These are phyloP conservation scores for Cettia cetti DNA, from an alignment of 2,113 vertebrate genomes.

Conservation along the genomic window DNA sequence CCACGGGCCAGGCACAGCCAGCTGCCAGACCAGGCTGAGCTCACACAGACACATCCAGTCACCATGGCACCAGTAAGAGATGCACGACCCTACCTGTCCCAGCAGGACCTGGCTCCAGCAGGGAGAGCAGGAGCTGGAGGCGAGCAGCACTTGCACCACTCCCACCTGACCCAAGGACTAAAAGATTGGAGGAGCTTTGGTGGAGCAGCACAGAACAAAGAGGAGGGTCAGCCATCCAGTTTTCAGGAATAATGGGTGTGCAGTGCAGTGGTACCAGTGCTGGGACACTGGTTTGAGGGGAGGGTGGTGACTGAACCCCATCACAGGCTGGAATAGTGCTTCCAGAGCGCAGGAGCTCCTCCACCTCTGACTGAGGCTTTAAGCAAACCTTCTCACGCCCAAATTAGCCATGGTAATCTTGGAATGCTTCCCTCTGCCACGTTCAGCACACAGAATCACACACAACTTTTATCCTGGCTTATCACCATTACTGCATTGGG, in stretches of 20 bases:
- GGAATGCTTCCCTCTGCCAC: not conserved
- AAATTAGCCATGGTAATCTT: not conserved
- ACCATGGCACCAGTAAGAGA: fast-evolving
- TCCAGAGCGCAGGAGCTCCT: not conserved
- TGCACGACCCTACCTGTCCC: not conserved
- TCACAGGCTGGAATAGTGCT: not conserved
- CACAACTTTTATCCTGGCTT: not conserved
- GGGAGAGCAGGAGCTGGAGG: not conserved
- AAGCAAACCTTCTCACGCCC: not conserved
- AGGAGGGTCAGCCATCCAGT: not conserved
- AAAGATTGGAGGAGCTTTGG: not conserved
- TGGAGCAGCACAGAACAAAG: not conserved
- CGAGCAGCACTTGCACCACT: not conserved
- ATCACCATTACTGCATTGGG: not conserved
- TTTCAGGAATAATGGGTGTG: not conserved
- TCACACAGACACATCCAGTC: not conserved
- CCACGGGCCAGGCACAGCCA: not conserved
- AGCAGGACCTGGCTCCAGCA: not conserved
- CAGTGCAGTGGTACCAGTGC: fast-evolving
- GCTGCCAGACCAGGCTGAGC: not conserved
- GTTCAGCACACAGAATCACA: fast-evolving
- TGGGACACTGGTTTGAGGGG: not conserved
- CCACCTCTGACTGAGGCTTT: not conserved
- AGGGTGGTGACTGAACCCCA: not conserved
- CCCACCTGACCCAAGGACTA: not conserved